phyloP scores from a whole-genome alignment of 2,888 invertebrate genomes.

The Lamellibrachia satsuma region DNA sequence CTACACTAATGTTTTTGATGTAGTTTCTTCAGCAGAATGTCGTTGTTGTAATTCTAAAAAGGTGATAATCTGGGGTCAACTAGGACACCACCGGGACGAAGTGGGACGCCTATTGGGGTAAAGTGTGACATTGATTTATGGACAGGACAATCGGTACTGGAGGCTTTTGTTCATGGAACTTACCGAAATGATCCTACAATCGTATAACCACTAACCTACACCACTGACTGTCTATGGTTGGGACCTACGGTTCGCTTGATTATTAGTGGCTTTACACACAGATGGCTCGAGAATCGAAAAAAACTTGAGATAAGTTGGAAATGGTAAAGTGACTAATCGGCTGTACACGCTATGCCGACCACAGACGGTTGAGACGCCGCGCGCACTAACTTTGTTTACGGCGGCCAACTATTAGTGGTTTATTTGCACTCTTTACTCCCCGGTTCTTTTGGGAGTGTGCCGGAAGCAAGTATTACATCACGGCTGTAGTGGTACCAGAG shows the following conservation, averaged over 20 bases:
- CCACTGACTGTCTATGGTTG: not conserved
- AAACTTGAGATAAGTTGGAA: not conserved
- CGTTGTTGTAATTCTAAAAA: too few species aligned
- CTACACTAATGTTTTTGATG: too few species aligned
- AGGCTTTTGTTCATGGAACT: too few species aligned
- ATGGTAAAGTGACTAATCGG: conserved; percentile 4
- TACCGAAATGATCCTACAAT: not conserved
- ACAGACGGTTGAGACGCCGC: not conserved
- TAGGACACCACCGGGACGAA: too few species aligned
- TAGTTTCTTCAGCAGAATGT: too few species aligned
- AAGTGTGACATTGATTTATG: too few species aligned
- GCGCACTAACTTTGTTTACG: not conserved
- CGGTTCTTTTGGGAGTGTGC: not conserved
- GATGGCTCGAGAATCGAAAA: not conserved
- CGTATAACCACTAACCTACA: not conserved
- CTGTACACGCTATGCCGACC: not conserved
- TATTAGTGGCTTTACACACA: not conserved
- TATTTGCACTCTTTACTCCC: not conserved
- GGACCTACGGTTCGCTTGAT: not conserved
- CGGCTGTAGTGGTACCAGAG: not conserved
- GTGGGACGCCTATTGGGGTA: too few species aligned
- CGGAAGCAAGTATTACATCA: not conserved
- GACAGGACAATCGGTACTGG: too few species aligned
- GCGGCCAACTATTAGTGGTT: conserved; percentile 7
- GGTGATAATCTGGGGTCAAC: too few species aligned